phyloP scores from a whole-genome alignment of 2,888 invertebrate genomes.

The Melinopterus prodromus region DNA sequence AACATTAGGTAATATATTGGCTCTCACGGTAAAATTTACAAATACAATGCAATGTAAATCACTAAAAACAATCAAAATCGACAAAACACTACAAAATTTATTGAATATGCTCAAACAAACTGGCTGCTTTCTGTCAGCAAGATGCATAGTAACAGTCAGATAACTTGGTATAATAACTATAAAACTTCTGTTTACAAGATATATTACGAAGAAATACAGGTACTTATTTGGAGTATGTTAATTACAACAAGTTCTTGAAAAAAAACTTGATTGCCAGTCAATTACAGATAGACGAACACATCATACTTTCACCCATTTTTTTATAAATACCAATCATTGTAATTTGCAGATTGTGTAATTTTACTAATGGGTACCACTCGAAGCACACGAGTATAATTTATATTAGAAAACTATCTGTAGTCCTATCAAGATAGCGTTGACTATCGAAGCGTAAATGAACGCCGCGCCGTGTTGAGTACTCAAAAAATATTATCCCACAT shows the following conservation, averaged over 20 bases:
- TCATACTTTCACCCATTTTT: background rate
- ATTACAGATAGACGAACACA: background rate
- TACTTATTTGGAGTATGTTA: background rate
- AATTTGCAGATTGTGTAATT: background rate
- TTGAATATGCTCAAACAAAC: too few relatives aligned
- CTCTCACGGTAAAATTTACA: too few relatives aligned
- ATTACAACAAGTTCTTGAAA: background rate
- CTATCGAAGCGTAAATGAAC: background rate
- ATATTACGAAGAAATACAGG: too few relatives aligned
- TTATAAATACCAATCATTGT: background rate
- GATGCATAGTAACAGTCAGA: too few relatives aligned
- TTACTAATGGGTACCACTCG: background rate
- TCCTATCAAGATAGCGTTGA: background rate
- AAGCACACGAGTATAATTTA: background rate
- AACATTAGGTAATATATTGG: too few relatives aligned
- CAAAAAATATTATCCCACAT: constrained; percentile 4
- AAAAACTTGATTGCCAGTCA: background rate
- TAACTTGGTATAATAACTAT: too few relatives aligned
- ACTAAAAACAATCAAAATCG: too few relatives aligned
- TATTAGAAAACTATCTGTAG: background rate
- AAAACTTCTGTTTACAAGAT: too few relatives aligned
- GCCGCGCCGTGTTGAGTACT: background rate
- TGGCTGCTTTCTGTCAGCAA: too few relatives aligned
- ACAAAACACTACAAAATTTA: too few relatives aligned
- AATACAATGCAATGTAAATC: too few relatives aligned